Conservation (phyloP, 2,113 vertebrate genomes). For the Quiscalus mexicanus region DNA sequence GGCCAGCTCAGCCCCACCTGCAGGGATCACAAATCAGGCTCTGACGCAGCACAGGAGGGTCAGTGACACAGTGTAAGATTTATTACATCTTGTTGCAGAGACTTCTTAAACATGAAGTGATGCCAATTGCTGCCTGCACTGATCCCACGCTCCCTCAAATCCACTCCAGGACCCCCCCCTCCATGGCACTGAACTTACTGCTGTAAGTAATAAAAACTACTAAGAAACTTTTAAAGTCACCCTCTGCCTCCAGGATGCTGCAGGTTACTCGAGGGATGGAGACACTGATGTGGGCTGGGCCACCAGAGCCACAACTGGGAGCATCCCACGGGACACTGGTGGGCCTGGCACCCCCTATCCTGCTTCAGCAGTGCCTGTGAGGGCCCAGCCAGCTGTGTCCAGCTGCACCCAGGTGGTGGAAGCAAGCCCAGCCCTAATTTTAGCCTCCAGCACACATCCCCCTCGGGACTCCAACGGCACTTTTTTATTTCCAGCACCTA, state of each 20-base stretch:
- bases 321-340: rapidly evolving
- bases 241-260: neutral
- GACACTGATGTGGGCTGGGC: neutral
- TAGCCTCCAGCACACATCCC: neutral
- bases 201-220: conserved; percentile 47
- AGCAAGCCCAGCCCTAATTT: neutral
- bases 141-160: neutral
- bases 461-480: neutral
- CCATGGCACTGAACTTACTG: neutral
- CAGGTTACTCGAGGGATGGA: neutral
- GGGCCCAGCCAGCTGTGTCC: neutral
- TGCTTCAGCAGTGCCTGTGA: neutral
- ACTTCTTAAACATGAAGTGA: conserved; percentile 54
- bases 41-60: neutral
- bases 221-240: neutral
- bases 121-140: neutral
- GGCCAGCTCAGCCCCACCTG: rapidly evolving
- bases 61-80: neutral
- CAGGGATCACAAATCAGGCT: neutral
- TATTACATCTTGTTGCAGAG: conserved; percentile 41
- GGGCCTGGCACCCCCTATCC: neutral
- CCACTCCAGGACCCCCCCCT: neutral
- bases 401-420: neutral
- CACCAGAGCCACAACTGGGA: rapidly evolving
- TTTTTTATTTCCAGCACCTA: conserved; percentile 23